Evolutionary conservation across 2,797 vertebrate genomes (phyloP), one percentile per base, ranked within the genome.

Genomic region (Xenentodon cancila): DNA sequence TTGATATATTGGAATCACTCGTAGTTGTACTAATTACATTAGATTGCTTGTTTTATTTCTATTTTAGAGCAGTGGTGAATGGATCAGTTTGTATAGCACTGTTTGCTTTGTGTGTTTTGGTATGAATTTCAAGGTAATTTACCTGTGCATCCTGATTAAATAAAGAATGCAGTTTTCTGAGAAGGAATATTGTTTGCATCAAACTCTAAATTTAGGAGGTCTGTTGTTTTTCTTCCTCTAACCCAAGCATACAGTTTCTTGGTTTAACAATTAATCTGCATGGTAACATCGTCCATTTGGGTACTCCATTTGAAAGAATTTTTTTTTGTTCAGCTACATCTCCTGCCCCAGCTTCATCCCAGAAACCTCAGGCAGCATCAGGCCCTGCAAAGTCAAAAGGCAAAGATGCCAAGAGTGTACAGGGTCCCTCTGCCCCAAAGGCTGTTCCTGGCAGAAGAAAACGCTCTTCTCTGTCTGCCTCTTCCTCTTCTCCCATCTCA

Each of bases 371-470:
- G 74, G 86, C 86, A 72, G 75, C 87, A 80, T 75, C 89, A 82
- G 81, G 85, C 67, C 48, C 81, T 73, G 76, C 86, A 69, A 90
- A 92, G 68, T 68, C 90, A 64, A 94, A 94, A 88, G 82, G 87
- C 89, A 94, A 94, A 93, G 91, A 92, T 89, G 80, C 88, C 69
- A 93, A 94, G 74, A 71, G 70, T 86, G 81, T 55, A 5, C 80
- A 87, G 68, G 83, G 88, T 54, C 49, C 92, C 68, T 89, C 89
- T 64, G 80, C 82, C 92, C 92, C 91, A 85, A 92, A 92, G 71
- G 90, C 94, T 58, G 88, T 92, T 63, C 90, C 91, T 55, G 83
- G 91, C 77, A 89, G 90, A 91, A 92, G 89, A 75, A 94, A 94
- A 84, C 92, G 88, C n/a, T 92, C 92, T 13, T 91, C 93, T 32